Conservation (phyloP, 2,113 vertebrate genomes). For the Atractosteus spatula region DNA sequence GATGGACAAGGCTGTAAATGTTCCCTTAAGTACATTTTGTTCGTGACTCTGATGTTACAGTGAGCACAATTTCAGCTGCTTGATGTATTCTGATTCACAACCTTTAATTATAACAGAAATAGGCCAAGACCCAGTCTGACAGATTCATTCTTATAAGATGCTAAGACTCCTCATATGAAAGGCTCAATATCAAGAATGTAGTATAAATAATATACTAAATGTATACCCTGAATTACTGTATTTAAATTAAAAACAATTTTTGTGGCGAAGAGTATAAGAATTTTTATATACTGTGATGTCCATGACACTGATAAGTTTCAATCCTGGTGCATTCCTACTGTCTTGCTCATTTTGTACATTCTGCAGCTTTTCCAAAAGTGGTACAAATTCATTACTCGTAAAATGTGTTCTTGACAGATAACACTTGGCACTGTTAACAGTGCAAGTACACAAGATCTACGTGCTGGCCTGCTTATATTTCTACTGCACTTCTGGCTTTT, state of each 20-base stretch:
- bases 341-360: background rate
- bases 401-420: too few species aligned
- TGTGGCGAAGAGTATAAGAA: too few species aligned
- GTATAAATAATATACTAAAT: too few species aligned
- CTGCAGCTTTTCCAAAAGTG: too few species aligned
- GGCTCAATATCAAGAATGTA: background rate
- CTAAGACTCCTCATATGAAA: background rate
- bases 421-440: too few species aligned
- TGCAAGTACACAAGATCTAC: too few species aligned
- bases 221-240: background rate
- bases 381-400: too few species aligned
- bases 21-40: background rate
- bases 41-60: background rate
- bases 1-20: too few species aligned
- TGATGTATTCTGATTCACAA: constrained; percentile 1
- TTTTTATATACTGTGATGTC: too few species aligned
- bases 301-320: background rate
- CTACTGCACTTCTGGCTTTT: too few species aligned
- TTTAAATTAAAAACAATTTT: too few species aligned
- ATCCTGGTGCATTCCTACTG: background rate
- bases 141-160: constrained; percentile 4
- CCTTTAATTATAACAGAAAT: constrained; percentile 14
- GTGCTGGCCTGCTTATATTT: too few species aligned
- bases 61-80: background rate
- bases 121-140: constrained; percentile 3